Evolutionary conservation across 2,797 vertebrate genomes (phyloP), one percentile per base, ranked within the genome.

Genomic region (Chloroceryle amazona): DNA sequence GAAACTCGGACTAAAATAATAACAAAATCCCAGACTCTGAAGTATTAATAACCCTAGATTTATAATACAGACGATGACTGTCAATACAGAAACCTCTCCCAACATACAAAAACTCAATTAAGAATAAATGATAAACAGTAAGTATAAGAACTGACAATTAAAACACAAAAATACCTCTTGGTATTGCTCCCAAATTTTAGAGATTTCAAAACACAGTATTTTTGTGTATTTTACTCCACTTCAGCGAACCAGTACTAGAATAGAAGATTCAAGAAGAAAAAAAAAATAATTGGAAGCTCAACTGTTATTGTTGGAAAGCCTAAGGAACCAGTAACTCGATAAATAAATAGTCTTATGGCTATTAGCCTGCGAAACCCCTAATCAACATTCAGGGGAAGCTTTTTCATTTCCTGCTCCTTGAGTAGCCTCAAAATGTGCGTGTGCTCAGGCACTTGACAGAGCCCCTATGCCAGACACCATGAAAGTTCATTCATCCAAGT

Each of bases 351-450:
- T 51, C 81, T 26, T 67, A 81, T 81, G 84, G 73, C 83, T 93
- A 89, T 21, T 82, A 87, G 93, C 79, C 71, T 68, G 67, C 75
- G 76, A 73, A 96, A 90, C 75, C 41, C 70, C 87, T 93, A 94
- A 96, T 94, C 95, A 95, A 28, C 86, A 81, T 92, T 81, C 81
- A 94, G 66, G 44, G 46, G 84, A 82, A 95, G 68, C 35, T 89
- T 97, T 96, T 94, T 96, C 92, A 98, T 97, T 97, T 97, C 96
- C 96, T 96, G 94, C 96, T 97, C 79, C 58, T 82, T 58, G 84
- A 90, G 57, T 11, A 90, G 71, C 67, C 62, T 92, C 76, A 81
- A 86, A 91, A 92, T 8, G 13, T 61, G 67, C 13, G 2, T 71
- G 73, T 75, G 86, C 78, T 78, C 57, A 72, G 85, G 75, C 52